A percentile compares a stretch with the other conserved stretches of the same genome.
Conservation (phyloP, 2,888 invertebrate species). For the Drosophila atripex region DNA sequence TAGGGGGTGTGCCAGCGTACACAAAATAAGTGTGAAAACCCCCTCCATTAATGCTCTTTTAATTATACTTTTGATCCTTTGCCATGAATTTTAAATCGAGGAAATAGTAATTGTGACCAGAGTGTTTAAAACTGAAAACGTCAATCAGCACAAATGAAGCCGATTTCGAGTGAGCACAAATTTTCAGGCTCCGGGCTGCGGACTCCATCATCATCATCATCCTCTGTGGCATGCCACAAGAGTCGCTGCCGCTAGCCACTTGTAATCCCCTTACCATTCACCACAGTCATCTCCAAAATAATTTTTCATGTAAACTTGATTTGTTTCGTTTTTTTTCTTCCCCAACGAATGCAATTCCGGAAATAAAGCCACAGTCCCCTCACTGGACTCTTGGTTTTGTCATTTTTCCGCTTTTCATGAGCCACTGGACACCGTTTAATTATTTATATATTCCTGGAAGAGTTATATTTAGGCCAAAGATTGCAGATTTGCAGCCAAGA, state of each 20-base stretch:
- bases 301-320: slow-evolving; percentile 51
- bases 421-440: slow-evolving; percentile 3
- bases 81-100: slow-evolving; percentile 54
- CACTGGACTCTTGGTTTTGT: slow-evolving; percentile 19
- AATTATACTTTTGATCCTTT: slow-evolving; percentile 71
- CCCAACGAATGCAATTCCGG: slow-evolving; percentile 29
- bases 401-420: slow-evolving; percentile 22
- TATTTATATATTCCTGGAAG: slow-evolving; percentile 15
- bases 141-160: slow-evolving; percentile 47
- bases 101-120: slow-evolving; percentile 37
- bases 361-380: slow-evolving; percentile 20
- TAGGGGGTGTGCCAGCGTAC: not conserved
- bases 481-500: slow-evolving; percentile 12
- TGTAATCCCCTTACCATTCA: slow-evolving; percentile 9
- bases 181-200: not conserved
- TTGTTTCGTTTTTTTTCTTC: slow-evolving; percentile 30
- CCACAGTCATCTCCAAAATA: slow-evolving; percentile 42
- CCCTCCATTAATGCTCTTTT: slow-evolving; percentile 61
- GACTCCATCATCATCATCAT: not conserved
- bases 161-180: slow-evolving; percentile 35
- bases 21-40: slow-evolving; percentile 50
- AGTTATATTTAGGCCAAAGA: slow-evolving; percentile 18
- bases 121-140: slow-evolving; percentile 35
- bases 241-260: slow-evolving; percentile 22
- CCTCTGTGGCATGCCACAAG: slow-evolving; percentile 3